Percentiles rank a stretch among this genome's conserved stretches.
These are phyloP conservation scores for Ahaetulla prasina DNA, from an alignment of 2,113 vertebrate species.

Conservation along the genomic window DNA sequence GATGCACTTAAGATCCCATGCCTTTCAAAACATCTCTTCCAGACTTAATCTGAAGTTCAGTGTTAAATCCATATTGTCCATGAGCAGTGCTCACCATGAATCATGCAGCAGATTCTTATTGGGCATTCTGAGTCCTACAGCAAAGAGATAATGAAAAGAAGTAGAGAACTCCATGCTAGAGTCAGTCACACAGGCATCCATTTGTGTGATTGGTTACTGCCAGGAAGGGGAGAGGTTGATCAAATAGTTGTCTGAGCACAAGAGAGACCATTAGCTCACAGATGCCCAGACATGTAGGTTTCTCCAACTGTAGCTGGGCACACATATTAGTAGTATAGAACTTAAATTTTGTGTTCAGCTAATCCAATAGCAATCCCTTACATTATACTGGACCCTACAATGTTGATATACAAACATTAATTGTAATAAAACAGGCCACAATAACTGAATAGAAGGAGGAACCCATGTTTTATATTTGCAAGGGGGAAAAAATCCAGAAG, in stretches of 20 bases:
- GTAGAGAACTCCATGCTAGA: neutral
- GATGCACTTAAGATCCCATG: neutral
- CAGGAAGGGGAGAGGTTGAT: neutral
- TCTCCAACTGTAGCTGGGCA: neutral
- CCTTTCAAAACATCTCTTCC: neutral
- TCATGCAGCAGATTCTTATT: neutral
- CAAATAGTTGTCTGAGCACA: neutral
- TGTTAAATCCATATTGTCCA: neutral
- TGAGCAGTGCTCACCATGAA: neutral
- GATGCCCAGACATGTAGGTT: neutral
- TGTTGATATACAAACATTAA: neutral
- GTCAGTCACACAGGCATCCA: neutral
- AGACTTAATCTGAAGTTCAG: neutral
- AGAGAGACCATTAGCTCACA: neutral
- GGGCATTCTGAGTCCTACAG: neutral
- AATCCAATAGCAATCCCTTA: neutral
- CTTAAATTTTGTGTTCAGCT: neutral
- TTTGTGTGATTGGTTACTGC: neutral
- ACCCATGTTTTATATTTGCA: neutral
- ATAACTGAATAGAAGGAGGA: neutral
- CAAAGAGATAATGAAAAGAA: neutral
- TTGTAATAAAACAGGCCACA: neutral
- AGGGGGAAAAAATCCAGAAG: neutral
- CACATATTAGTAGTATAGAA: neutral
- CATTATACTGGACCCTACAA: neutral